phyloP scores from a whole-genome alignment of 2,797 vertebrate genomes.

The Malacoraja senta region DNA sequence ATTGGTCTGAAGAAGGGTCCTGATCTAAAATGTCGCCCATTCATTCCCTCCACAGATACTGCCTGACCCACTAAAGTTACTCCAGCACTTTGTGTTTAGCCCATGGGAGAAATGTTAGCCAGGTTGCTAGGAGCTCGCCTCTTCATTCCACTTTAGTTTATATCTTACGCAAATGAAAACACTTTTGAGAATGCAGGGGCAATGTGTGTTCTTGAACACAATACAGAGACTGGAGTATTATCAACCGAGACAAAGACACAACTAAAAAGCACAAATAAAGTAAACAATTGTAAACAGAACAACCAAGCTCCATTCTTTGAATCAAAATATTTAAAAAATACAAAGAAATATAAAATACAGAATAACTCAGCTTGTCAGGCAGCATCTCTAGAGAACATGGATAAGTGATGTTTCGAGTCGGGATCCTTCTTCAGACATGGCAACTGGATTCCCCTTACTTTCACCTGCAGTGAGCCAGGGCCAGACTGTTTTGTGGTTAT shows the following conservation, averaged over 20 bases:
- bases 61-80: no score
- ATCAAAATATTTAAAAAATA: background rate
- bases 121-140: background rate
- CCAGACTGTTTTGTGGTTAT: background rate
- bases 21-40: no score
- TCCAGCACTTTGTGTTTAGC: no score
- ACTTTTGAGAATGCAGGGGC: background rate
- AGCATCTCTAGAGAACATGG: no score
- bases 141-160: background rate
- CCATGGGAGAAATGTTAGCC: background rate
- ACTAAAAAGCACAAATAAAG: background rate
- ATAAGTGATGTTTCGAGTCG: no score
- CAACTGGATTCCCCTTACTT: background rate
- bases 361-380: no score
- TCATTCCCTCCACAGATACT: no score
- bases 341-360: no score
- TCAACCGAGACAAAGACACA: background rate
- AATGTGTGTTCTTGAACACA: background rate
- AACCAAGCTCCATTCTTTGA: background rate
- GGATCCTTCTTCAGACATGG: no score
- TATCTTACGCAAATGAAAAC: background rate
- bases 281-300: background rate
- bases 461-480: no score
- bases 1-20: no score
- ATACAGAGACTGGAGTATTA: background rate